phyloP scores from a whole-genome alignment of 2,797 vertebrate genomes.

The Notolabrus celidotus region DNA sequence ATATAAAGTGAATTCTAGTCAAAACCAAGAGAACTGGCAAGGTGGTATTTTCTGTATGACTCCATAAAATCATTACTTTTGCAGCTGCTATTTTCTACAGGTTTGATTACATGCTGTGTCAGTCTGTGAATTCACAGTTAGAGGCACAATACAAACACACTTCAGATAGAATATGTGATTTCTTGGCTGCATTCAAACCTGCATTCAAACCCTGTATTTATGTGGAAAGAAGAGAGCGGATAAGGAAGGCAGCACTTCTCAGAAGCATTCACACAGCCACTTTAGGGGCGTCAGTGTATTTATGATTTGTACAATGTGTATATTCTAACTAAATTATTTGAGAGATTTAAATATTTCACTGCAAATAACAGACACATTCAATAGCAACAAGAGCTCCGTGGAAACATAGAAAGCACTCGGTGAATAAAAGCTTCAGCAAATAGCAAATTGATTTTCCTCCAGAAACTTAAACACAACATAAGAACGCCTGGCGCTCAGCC shows the following conservation, averaged over 20 bases:
- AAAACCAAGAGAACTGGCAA: not conserved
- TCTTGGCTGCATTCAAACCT: conserved; percentile 13
- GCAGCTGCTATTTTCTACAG: conserved; percentile 23
- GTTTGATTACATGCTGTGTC: conserved; percentile 34
- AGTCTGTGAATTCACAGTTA: conserved; percentile 5
- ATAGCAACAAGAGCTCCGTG: conserved; percentile 28
- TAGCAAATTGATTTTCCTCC: conserved; percentile 53
- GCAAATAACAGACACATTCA: conserved; percentile 39
- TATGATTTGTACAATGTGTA: conserved; percentile 19
- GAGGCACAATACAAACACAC: not conserved
- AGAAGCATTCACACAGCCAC: conserved; percentile 11
- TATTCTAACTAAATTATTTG: conserved; percentile 27
- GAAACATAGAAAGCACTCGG: conserved; percentile 27
- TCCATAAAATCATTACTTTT: conserved; percentile 26
- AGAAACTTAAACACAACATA: conserved; percentile 46
- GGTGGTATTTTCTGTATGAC: conserved; percentile 28
- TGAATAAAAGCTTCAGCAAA: conserved; percentile 46
- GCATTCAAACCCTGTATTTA: conserved; percentile 16
- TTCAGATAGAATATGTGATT: conserved; percentile 22
- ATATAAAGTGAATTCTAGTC: conserved; percentile 4
- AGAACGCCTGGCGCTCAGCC: conserved; percentile 29
- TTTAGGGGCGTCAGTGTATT: conserved; percentile 29
- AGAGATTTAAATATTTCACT: conserved; percentile 39
- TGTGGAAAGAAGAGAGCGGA: not conserved
- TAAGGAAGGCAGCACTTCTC: not conserved